Conservation (phyloP, 2,888 invertebrate genomes). For the Hypomecis atomaria region DNA sequence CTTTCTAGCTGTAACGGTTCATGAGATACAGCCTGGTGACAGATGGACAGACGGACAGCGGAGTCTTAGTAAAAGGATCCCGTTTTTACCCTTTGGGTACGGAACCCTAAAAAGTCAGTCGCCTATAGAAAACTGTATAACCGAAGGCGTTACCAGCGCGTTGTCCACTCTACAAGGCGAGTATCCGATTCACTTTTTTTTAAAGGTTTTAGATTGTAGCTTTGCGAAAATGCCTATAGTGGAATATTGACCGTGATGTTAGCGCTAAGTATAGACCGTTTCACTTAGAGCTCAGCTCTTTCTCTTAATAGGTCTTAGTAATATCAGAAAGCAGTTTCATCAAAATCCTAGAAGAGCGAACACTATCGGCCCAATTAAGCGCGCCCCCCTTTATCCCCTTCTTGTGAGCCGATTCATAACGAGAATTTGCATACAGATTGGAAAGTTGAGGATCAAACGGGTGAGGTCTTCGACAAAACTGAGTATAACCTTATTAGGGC, state of each 20-base stretch:
- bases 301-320: background rate
- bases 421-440: conserved; percentile 77
- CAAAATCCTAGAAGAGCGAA: conserved; percentile 31
- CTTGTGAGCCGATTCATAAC: conserved; percentile 55
- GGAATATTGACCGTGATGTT: background rate
- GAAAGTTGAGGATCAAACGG: conserved; percentile 62
- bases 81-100: no score
- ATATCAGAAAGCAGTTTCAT: conserved; percentile 12
- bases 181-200: no score
- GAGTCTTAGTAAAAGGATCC: no score
- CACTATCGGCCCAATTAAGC: conserved; percentile 62
- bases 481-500: conserved; percentile 40
- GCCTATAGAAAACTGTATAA: no score
- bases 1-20: no score
- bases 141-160: no score
- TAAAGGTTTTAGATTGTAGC: no score
- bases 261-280: background rate
- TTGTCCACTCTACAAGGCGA: no score
- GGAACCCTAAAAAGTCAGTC: no score
- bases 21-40: no score
- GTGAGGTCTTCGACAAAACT: conserved; percentile 36
- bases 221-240: no score
- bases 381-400: conserved; percentile 35
- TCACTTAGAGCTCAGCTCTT: background rate
- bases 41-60: no score